Evolutionary conservation across 2,113 vertebrate species (phyloP).

Genomic region (Dicentrarchus labrax): DNA sequence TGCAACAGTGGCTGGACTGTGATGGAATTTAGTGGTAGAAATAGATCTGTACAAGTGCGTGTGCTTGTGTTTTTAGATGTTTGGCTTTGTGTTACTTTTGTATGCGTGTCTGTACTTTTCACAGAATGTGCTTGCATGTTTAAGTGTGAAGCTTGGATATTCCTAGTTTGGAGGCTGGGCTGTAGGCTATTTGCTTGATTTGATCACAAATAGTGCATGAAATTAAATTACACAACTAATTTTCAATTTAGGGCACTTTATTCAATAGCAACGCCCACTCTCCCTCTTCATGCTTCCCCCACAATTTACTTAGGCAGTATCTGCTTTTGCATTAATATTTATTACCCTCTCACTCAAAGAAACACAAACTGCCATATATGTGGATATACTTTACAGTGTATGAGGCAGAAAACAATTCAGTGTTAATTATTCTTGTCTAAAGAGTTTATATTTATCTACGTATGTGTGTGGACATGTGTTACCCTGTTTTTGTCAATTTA

Average conservation of each 20-base stretch:
- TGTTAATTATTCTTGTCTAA: neutral
- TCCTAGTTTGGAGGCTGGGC: conserved; percentile 46
- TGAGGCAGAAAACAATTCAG: neutral
- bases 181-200: conserved; percentile 72
- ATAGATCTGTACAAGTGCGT: conserved; percentile 2
- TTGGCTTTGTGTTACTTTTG: conserved; percentile 2
- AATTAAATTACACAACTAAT: conserved; percentile 75
- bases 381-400: neutral
- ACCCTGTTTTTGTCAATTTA: conserved; percentile 17
- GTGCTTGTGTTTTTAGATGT: conserved; percentile 11
- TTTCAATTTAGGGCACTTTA: conserved; percentile 72
- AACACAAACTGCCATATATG: neutral
- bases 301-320: conserved; percentile 26
- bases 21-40: conserved; percentile 18
- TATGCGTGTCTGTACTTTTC: neutral
- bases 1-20: neutral
- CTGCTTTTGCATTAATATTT: conserved; percentile 25
- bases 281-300: conserved; percentile 42
- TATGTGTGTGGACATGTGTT: neutral
- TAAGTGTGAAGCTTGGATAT: conserved; percentile 41
- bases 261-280: conserved; percentile 62
- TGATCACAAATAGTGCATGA: conserved; percentile 79
- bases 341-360: neutral
- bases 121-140: conserved; percentile 42
- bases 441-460: neutral